Evolutionary conservation across 2,888 invertebrate species (phyloP), one percentile per base, ranked within the genome.

Genomic region (Cerastis rubricosa): DNA sequence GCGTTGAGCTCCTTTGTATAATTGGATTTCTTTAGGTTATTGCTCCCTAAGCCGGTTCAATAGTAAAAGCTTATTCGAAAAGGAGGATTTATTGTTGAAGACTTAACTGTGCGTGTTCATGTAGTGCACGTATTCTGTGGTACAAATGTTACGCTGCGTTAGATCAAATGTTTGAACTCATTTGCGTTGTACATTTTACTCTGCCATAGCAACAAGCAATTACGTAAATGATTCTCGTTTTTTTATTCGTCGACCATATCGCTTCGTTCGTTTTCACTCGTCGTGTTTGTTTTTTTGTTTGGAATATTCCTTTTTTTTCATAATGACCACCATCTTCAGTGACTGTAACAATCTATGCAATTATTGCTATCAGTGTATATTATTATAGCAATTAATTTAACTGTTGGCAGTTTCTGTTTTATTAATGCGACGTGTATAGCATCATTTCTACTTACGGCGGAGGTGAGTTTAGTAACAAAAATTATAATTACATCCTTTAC

Each of bases 11-110:
- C 84, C 91, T 92, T 93, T 91, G 90, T 91, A 89, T 94, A 93
- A 94, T 94, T 92, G 92, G 92, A 94, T 94, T 91, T 89, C 89
- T 89, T 90, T 90, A 89, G 92, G 92, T 91, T 92, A 88, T 90
- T 92, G 91, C 90, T 91, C 91, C 86, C 84, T 88, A 84, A 89
- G 86, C 83, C 81, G 71, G 83, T 82, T 85, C 76, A 78, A 83
- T 87, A 86, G 81, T 79, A 82, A 76, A 82, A 83, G 81, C 80
- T 86, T 76, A 85, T 81, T 85, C 72, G 63, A 75, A 85, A 77
- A 79, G 81, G 79, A 65, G 77, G 76, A 84, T 84, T 84, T 78
- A 84, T 82, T 85, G 77, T 80, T 66, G 35, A 69, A 86, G 70
- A 64, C 65, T 76, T 71, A 74, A 78, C 72, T 66, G 64, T 78